phyloP scores from a whole-genome alignment of 1,140 invertebrate genomes.

The Lepidurus apus region DNA sequence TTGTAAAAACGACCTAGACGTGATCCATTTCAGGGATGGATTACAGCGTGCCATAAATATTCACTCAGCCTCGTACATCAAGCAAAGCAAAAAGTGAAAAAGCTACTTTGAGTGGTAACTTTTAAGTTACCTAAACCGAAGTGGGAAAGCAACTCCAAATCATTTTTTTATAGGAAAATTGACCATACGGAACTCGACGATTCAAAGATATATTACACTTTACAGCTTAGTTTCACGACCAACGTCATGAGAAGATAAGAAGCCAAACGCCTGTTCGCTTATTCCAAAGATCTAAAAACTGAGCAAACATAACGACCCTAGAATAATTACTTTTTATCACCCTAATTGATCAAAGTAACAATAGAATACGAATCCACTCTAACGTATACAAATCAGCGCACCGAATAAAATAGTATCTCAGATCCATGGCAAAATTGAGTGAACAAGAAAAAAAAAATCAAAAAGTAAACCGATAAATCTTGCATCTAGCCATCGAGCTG shows the following conservation, averaged over 20 bases:
- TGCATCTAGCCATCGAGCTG: not conserved
- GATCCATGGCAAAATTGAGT: not conserved
- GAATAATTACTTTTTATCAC: not conserved
- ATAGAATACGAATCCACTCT: not conserved
- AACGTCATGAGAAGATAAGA: not conserved
- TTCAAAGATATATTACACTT: slow-evolving; percentile 20
- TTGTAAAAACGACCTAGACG: not conserved
- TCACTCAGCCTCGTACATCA: not conserved
- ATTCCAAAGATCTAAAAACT: not conserved
- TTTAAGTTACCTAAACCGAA: not conserved
- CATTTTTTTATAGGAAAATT: not conserved
- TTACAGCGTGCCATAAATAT: not conserved
- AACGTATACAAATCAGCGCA: not conserved
- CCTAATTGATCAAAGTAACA: not conserved
- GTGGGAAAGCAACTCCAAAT: not conserved
- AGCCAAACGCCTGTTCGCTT: not conserved
- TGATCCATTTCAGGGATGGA: slow-evolving; percentile 2
- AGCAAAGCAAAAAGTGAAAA: not conserved
- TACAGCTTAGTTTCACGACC: not conserved
- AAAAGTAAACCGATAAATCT: not conserved
- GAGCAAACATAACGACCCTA: not conserved
- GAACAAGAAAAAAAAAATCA: not conserved
- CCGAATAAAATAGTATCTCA: not conserved
- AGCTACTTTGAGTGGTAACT: not conserved
- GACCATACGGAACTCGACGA: not conserved